Percentiles rank a stretch among this genome's conserved stretches.
Conservation (phyloP, 2,888 invertebrate species). For the Ctenicera cuprea region DNA sequence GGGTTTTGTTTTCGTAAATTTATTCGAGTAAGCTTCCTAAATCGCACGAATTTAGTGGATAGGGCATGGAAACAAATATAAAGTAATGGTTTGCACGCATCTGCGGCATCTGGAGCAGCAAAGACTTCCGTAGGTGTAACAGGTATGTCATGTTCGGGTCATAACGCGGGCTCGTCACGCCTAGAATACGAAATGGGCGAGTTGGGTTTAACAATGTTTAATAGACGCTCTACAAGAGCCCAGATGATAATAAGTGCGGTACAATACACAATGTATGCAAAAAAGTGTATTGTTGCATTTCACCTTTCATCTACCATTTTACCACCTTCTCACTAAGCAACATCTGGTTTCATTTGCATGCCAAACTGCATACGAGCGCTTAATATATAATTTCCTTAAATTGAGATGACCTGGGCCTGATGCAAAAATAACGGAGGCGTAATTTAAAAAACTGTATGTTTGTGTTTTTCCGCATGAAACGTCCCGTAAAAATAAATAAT, state of each 20-base stretch:
- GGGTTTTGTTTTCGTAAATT: no score
- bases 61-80: conserved; percentile 13
- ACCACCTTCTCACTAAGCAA: neutral
- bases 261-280: conserved; percentile 33
- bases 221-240: conserved; percentile 45
- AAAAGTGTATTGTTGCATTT: conserved; percentile 33
- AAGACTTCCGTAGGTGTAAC: conserved; percentile 66
- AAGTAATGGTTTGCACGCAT: conserved; percentile 36
- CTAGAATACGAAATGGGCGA: conserved; percentile 61
- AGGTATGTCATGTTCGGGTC: conserved; percentile 64
- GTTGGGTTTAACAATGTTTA: conserved; percentile 59
- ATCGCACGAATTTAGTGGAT: neutral
- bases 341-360: conserved; percentile 17
- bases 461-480: conserved; percentile 5
- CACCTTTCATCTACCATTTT: conserved; percentile 21
- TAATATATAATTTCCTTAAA: conserved; percentile 20
- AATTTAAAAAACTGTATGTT: conserved; percentile 16
- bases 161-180: conserved; percentile 63
- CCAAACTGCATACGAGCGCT: conserved; percentile 5
- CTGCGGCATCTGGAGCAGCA: conserved; percentile 48
- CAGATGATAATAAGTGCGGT: conserved; percentile 30
- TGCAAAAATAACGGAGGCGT: conserved; percentile 15
- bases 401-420: neutral
- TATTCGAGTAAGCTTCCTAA: neutral
- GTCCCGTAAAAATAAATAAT: conserved; percentile 23